Percentiles rank a stretch among this genome's conserved stretches.
Evolutionary conservation across 92 coral and sea anemone species (phyloP).

Genomic region (Desmophyllum pertusum): DNA sequence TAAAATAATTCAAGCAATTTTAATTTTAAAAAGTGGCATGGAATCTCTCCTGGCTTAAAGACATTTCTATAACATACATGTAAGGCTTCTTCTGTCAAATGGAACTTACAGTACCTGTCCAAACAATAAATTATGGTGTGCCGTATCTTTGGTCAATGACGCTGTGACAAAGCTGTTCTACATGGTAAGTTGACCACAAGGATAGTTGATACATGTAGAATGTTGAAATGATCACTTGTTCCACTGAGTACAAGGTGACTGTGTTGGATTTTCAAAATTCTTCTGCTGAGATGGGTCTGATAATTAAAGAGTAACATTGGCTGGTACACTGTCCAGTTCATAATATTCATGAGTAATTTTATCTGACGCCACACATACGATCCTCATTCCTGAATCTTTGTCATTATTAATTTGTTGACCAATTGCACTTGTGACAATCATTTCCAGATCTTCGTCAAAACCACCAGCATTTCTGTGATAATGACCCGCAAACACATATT

Average conservation of each 20-base stretch:
- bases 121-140: no score
- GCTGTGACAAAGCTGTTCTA: background rate
- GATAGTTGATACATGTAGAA: background rate
- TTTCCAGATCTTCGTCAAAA: slow-evolving; percentile 84
- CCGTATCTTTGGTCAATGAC: background rate
- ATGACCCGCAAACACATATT: slow-evolving; percentile 96
- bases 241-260: background rate
- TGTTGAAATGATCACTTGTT: background rate
- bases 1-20: no score
- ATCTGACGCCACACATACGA: slow-evolving; percentile 78
- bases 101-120: no score
- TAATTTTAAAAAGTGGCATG: no score
- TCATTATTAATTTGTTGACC: slow-evolving; percentile 92
- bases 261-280: background rate
- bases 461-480: slow-evolving; percentile 99
- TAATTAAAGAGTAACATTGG: slow-evolving; percentile 56
- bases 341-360: slow-evolving; percentile 81
- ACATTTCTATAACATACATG: no score
- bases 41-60: no score
- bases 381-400: slow-evolving; percentile 91
- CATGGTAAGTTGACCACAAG: background rate
- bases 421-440: slow-evolving; percentile 96
- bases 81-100: no score
- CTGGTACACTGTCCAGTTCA: slow-evolving; percentile 87
- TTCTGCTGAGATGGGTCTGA: background rate